Evolutionary conservation across 2,888 invertebrate species (phyloP).

Genomic region (Elegia similella): DNA sequence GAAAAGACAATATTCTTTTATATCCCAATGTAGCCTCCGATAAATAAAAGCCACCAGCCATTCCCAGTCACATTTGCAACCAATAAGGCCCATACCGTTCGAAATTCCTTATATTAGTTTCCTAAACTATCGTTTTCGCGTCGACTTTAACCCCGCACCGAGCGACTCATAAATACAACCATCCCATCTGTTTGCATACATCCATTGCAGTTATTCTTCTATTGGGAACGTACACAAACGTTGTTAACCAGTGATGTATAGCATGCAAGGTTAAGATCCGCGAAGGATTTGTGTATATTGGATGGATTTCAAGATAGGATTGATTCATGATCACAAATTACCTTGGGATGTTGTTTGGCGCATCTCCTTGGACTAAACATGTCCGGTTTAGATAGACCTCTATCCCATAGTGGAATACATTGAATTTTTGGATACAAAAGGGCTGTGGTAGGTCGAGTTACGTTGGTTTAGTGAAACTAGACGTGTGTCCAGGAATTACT

Average conservation of each 20-base stretch:
- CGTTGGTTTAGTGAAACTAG: conserved; percentile 38
- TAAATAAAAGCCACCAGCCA: conserved; percentile 26
- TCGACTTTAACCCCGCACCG: conserved; percentile 34
- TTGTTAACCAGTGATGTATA: conserved; percentile 14
- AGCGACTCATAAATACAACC: conserved; percentile 21
- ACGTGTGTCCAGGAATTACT: conserved; percentile 47
- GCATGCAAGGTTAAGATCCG: not conserved
- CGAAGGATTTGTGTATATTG: conserved; percentile 38
- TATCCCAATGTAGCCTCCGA: conserved; percentile 23
- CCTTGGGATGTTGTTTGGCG: conserved; percentile 65
- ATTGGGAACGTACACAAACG: not conserved
- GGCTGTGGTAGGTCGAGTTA: conserved; percentile 27
- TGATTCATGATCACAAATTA: conserved; percentile 77
- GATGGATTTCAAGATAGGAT: conserved; percentile 65
- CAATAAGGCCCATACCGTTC: conserved; percentile 52
- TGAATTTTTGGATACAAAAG: conserved; percentile 11
- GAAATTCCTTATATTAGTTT: conserved; percentile 57
- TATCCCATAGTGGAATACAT: conserved; percentile 7
- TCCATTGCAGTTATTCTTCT: conserved; percentile 33
- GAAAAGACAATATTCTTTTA: conserved; percentile 14
- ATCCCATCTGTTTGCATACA: conserved; percentile 18
- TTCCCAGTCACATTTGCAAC: conserved; percentile 43
- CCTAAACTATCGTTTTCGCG: conserved; percentile 53
- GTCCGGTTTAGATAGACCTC: conserved; percentile 39
- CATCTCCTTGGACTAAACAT: conserved; percentile 39